phyloP scores from a whole-genome alignment of 1,140 invertebrate species.

The Tenebrio molitor region DNA sequence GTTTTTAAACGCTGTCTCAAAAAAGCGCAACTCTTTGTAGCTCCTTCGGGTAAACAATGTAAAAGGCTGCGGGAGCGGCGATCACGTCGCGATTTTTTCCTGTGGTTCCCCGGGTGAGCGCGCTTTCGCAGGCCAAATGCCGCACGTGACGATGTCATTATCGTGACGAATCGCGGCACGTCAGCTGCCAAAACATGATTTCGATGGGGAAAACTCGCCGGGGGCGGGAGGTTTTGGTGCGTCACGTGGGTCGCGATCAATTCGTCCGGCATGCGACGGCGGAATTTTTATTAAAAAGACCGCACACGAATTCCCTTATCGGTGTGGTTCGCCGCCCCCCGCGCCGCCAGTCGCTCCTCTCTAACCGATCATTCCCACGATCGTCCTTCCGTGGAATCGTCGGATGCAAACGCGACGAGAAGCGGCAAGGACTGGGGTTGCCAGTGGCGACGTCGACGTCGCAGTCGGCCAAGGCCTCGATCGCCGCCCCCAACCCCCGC shows the following conservation, averaged over 20 bases:
- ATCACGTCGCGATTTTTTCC: no score
- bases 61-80: no score
- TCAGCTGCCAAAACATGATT: neutral
- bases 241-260: conserved; percentile 14
- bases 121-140: neutral
- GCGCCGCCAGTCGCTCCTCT: no score
- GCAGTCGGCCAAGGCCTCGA: conserved; percentile 1
- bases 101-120: neutral
- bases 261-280: neutral
- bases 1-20: conserved; percentile 15
- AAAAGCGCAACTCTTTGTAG: no score
- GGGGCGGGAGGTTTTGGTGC: no score
- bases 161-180: conserved; percentile 9
- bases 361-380: neutral
- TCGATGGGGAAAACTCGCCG: no score
- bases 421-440: neutral
- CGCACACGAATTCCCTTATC: no score
- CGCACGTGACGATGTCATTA: neutral
- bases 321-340: no score
- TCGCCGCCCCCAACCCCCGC: neutral
- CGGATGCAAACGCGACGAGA: neutral
- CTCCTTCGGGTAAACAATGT: no score
- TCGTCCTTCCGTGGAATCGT: neutral
- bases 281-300: conserved; percentile 28
- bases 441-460: conserved; percentile 5